Evolutionary conservation across 2,888 invertebrate species (phyloP), one percentile per base, ranked within the genome.

Genomic region (Hirtodrosophila confusa): DNA sequence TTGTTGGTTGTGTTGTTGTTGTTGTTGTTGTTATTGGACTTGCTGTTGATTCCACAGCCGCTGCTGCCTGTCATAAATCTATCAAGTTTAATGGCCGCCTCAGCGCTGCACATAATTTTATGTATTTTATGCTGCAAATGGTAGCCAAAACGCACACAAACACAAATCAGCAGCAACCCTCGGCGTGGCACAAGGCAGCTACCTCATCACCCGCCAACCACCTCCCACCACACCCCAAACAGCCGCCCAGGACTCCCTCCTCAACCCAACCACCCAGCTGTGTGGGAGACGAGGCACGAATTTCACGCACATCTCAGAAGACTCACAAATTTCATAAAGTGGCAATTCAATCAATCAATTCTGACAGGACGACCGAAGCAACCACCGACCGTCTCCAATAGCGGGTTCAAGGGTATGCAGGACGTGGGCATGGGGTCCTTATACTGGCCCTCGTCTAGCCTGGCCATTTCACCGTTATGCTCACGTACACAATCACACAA

Each of bases 311-410:
- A 89, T 90, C 89, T 90, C 89, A 69, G 84, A 90, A 90, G 89
- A 88, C 90, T 89, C 90, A 90, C 89, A 90, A 90, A 90, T 90
- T 90, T 89, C 89, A 90, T 89, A 90, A 89, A 89, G 89, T 89
- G 89, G 90, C 90, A 90, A 90, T 90, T 90, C 90, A 90, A 90
- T 90, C 90, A 90, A 90, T 90, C 90, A 90, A 90, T 88, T 90
- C 78, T 86, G 90, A 90, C 90, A 86, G 88, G 61, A 57, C 61
- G 41, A 41, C 55, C 39, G 33, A 64, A 55, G 69, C 76, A 64
- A 71, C 69, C 74, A 68, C 74, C 70, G 39, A 68, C 74, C 50
- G 48, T 35, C 50, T 35, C 5, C 40, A 36, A 47, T 45, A 45
- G 51, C 33, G 43, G 31, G 37, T 47, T 24, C 24, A 31, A 41